phyloP scores from a whole-genome alignment of 2,888 invertebrate species.

The Chrysotoxum bicinctum region DNA sequence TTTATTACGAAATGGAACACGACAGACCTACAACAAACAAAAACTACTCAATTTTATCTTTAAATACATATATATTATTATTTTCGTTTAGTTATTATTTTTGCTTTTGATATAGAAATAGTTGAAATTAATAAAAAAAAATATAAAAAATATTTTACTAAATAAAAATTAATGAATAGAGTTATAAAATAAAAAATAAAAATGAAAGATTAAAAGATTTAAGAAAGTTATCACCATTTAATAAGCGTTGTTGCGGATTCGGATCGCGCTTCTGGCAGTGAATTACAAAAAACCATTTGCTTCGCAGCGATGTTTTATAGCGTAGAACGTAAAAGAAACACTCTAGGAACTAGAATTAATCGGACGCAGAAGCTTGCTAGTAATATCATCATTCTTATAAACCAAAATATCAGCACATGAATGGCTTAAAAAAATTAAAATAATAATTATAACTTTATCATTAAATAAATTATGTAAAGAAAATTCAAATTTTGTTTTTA shows the following conservation, averaged over 20 bases:
- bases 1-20: conserved; percentile 54
- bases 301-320: conserved; percentile 21
- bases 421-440: conserved; percentile 47
- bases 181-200: conserved; percentile 20
- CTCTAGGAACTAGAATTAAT: conserved; percentile 13
- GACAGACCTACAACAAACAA: conserved; percentile 39
- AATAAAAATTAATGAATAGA: conserved; percentile 38
- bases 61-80: conserved; percentile 34
- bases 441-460: conserved; percentile 52
- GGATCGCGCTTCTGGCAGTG: conserved; percentile 40
- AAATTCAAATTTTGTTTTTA: conserved; percentile 9
- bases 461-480: conserved; percentile 67
- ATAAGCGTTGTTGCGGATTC: conserved; percentile 33
- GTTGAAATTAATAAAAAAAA: conserved; percentile 64
- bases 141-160: conserved; percentile 48
- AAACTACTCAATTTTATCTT: conserved; percentile 63
- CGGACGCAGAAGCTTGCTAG: conserved; percentile 39
- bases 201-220: conserved; percentile 20
- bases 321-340: not conserved
- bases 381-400: conserved; percentile 23
- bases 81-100: conserved; percentile 50
- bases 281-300: conserved; percentile 29
- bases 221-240: conserved; percentile 36
- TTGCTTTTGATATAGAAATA: conserved; percentile 68
- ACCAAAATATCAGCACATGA: conserved; percentile 38